Percentiles rank a stretch among this genome's conserved stretches.
phyloP scores from a whole-genome alignment of 2,888 invertebrate species.

The Melanargia galathea region DNA sequence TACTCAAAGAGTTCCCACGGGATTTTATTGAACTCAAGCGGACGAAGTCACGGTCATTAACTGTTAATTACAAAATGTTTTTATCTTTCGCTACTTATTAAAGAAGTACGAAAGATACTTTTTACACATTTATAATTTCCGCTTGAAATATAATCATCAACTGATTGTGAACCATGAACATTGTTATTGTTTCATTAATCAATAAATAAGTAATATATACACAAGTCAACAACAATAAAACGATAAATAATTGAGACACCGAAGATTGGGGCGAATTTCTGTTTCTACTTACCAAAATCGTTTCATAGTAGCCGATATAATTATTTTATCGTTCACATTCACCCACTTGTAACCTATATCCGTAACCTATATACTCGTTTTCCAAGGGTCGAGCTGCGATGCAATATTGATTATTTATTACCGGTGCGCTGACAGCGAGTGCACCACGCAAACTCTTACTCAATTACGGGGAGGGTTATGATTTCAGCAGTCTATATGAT shows the following conservation, averaged over 20 bases:
- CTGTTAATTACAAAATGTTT: slow-evolving; percentile 16
- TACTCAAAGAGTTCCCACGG: no score
- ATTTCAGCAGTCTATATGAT: neutral
- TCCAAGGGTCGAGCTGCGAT: slow-evolving; percentile 37
- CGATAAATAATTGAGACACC: neutral
- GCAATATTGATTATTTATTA: slow-evolving; percentile 37
- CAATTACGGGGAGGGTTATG: neutral
- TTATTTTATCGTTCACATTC: neutral
- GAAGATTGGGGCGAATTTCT: neutral
- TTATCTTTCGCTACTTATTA: no score
- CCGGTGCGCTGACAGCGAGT: slow-evolving; percentile 18
- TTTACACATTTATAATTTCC: neutral
- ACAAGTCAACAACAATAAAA: no score
- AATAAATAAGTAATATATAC: no score
- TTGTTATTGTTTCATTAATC: neutral
- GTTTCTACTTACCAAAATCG: neutral
- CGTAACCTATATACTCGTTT: slow-evolving; percentile 22
- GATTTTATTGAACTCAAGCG: no score
- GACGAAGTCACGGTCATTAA: no score
- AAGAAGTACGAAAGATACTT: no score
- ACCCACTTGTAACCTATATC: neutral
- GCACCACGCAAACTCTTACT: slow-evolving; percentile 1
- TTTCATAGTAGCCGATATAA: neutral
- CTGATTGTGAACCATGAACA: neutral
- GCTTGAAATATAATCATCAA: neutral